A percentile compares a stretch with the other conserved stretches of the same genome.
Conservation (phyloP, 2,888 invertebrate species). For the Hirtodrosophila alboralis region DNA sequence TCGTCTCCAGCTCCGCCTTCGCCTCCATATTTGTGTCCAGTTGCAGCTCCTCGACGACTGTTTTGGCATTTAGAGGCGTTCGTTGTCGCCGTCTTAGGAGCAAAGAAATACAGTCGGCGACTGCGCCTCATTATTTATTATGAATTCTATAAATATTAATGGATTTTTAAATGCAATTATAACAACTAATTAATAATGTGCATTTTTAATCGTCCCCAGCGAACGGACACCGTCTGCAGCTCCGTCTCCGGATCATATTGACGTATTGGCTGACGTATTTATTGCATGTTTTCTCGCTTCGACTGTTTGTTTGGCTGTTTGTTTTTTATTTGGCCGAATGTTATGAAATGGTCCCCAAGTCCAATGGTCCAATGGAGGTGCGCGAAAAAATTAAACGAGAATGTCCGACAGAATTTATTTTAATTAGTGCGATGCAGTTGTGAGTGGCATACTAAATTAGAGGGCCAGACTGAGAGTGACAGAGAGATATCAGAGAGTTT, state of each 20-base stretch:
- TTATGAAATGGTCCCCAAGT: slow-evolving; percentile 51
- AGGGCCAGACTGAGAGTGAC: slow-evolving; percentile 23
- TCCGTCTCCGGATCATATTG: slow-evolving; percentile 46
- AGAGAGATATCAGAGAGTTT: too few relatives aligned
- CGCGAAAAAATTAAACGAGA: slow-evolving; percentile 79
- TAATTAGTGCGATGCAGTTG: slow-evolving; percentile 79
- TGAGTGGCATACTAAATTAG: slow-evolving; percentile 71
- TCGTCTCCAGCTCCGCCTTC: too few relatives aligned
- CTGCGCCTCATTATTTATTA: slow-evolving; percentile 82
- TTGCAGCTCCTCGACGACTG: slow-evolving; percentile 38
- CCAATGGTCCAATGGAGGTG: slow-evolving; percentile 65
- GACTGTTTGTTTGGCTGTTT: slow-evolving; percentile 35
- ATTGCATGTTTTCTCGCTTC: slow-evolving; percentile 81
- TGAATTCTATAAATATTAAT: slow-evolving; percentile 84
- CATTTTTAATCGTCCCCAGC: slow-evolving; percentile 80
- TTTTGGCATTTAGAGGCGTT: slow-evolving; percentile 71
- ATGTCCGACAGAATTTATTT: slow-evolving; percentile 81
- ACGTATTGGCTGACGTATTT: slow-evolving; percentile 80
- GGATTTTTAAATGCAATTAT: slow-evolving; percentile 84
- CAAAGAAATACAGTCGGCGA: slow-evolving; percentile 22
- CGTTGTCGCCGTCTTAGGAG: slow-evolving; percentile 51
- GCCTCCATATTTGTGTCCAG: background rate
- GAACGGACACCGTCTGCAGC: slow-evolving; percentile 26
- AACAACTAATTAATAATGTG: slow-evolving; percentile 84
- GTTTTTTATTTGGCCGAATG: slow-evolving; percentile 24